A percentile compares a stretch with the other conserved stretches of the same genome.
Conservation (phyloP, 2,797 vertebrate genomes). For the Gymnocypris eckloni region DNA sequence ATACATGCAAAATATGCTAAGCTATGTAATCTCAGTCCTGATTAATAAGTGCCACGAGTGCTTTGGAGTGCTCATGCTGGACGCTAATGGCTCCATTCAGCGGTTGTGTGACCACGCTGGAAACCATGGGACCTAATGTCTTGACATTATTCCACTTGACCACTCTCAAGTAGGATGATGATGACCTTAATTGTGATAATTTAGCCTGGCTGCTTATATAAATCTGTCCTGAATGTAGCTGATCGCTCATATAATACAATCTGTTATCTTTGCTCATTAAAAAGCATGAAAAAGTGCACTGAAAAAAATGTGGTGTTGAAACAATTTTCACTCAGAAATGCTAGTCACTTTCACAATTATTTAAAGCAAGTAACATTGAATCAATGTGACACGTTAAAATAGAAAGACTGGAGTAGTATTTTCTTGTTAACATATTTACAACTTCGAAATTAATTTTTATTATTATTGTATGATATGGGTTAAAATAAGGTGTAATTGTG, state of each 20-base stretch:
- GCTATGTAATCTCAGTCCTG: constrained; percentile 58
- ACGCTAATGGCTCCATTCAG: constrained; percentile 58
- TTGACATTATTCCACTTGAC: constrained; percentile 75
- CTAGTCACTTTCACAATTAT: neutral
- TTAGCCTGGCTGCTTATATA: constrained; percentile 65
- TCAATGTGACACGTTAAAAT: neutral
- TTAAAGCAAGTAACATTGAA: neutral
- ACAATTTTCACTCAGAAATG: neutral
- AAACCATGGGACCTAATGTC: constrained; percentile 53
- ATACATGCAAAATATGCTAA: constrained; percentile 58
- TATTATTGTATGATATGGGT: neutral
- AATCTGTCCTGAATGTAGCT: constrained; percentile 54
- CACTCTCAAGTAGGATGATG: constrained; percentile 62
- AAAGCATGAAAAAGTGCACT: neutral
- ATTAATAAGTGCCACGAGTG: constrained; percentile 64
- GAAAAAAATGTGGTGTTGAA: constrained; percentile 2
- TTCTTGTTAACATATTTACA: neutral
- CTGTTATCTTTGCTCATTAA: constrained; percentile 24
- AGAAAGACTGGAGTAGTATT: neutral
- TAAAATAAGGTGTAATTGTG: constrained; percentile 78
- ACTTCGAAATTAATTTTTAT: too few relatives aligned
- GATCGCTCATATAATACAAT: constrained; percentile 57
- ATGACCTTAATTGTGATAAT: constrained; percentile 81
- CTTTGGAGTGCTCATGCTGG: constrained; percentile 48
- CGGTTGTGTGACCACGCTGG: constrained; percentile 53